phyloP scores from a whole-genome alignment of 2,797 vertebrate species.

The Argentina silus region DNA sequence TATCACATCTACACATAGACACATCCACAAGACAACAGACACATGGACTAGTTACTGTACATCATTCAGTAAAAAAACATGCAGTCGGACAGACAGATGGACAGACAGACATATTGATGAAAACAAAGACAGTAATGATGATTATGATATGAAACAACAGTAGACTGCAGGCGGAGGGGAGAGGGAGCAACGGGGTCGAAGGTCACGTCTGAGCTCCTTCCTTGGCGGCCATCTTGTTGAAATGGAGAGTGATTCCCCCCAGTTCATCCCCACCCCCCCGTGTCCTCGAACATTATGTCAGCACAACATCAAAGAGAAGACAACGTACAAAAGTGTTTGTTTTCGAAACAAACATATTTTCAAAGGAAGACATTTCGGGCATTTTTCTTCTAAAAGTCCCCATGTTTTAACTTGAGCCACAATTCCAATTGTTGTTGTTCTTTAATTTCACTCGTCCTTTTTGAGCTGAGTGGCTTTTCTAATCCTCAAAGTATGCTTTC shows the following conservation, averaged over 20 bases:
- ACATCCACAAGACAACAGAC: constrained; percentile 36
- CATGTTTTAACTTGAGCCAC: background rate
- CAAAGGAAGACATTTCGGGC: background rate
- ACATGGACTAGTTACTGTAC: constrained; percentile 31
- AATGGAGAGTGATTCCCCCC: constrained; percentile 14
- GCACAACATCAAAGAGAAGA: constrained; percentile 12
- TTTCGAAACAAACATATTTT: background rate
- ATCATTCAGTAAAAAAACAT: constrained; percentile 32
- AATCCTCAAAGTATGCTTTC: too few species aligned
- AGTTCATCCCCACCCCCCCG: constrained; percentile 9
- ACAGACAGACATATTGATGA: constrained; percentile 22
- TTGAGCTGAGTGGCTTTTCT: constrained; percentile 26
- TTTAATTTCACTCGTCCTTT: background rate
- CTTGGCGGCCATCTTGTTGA: constrained; percentile 5
- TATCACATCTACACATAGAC: constrained; percentile 33
- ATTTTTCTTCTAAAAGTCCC: constrained; percentile 4
- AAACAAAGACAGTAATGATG: constrained; percentile 34
- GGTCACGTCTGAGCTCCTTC: background rate
- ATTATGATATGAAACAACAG: constrained; percentile 29
- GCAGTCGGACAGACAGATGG: constrained; percentile 25
- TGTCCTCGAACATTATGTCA: background rate
- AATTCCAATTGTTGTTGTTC: constrained; percentile 13
- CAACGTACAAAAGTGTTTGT: constrained; percentile 22
- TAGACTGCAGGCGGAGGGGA: constrained; percentile 63
- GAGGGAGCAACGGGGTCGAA: constrained; percentile 63